Evolutionary conservation across 2,888 invertebrate species (phyloP), one percentile per base, ranked within the genome.

Genomic region (Priocnemis perturbator): DNA sequence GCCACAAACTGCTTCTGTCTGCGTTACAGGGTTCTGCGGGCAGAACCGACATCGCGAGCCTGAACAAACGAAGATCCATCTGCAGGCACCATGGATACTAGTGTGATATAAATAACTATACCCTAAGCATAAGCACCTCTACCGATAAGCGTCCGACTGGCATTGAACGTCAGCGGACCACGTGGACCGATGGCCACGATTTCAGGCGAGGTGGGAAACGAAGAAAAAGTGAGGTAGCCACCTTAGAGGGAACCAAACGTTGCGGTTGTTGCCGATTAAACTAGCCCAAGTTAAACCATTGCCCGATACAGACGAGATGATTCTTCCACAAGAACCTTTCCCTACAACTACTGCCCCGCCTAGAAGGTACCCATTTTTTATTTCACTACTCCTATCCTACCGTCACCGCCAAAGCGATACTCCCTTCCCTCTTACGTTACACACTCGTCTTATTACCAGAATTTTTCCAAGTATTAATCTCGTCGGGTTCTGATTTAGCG

Each of bases 11-110:
- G 11, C 7, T 37, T 37, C 37, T 37, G 1, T 11, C 26, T 7
- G 37, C 11, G 4, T 81, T 77, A 1, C 64, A 86, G 86, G 86
- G 83, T 85, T 86, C 85, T 82, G 84, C 85, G 77, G 85, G 85
- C 85, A 81, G 85, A 84, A 84, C 82, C 82, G 80, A 69, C 52
- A 67, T 53, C 61, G 67, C 62, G 71, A 77, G 77, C 72, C 71
- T 69, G 61, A 60, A 68, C 50, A 68, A 57, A 68, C 64, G 60
- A 65, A 77, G 71, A 53, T 66, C 67, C 23, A 66, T 59, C 65
- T 72, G 61, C 69, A 79, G 81, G 67, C 60, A 79, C 45, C 77
- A 73, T 66, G 81, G 83, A 79, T 78, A 78, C 82, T 85, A 86
- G 84, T 85, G 83, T 83, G 83, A 86, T 73, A 74, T 71, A 79